These are phyloP conservation scores for Dendroctonus ponderosae DNA, from an alignment of 1,140 invertebrate species.

Conservation along the genomic window DNA sequence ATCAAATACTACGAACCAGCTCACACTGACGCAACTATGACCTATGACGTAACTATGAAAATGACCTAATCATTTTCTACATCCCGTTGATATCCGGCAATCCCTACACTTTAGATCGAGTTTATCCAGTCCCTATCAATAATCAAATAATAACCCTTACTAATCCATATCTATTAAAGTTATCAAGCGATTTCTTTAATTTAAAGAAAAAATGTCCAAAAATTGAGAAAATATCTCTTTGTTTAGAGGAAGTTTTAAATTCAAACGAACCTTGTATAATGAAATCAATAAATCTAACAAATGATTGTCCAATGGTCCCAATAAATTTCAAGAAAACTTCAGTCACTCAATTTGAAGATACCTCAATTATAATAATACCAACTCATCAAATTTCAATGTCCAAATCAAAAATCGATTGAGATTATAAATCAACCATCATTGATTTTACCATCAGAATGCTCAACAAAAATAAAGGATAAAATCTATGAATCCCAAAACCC, in stretches of 20 bases:
- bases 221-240: neutral
- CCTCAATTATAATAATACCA: neutral
- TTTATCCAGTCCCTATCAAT: neutral
- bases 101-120: neutral
- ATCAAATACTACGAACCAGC: too few species aligned
- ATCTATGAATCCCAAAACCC: neutral
- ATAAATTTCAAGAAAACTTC: neutral
- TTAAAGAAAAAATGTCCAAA: neutral
- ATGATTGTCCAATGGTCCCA: neutral
- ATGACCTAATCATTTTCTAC: too few species aligned
- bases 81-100: neutral
- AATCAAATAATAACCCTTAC: neutral
- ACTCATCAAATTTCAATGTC: neutral
- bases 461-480: neutral
- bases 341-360: neutral
- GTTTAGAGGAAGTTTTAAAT: neutral
- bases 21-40: too few species aligned
- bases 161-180: neutral
- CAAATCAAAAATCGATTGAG: neutral
- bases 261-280: neutral
- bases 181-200: neutral
- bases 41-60: too few species aligned
- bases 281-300: conserved; percentile 1
- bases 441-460: neutral
- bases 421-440: neutral